Evolutionary conservation across 2,113 vertebrate genomes (phyloP).

Genomic region (Tauraco erythrolophus): DNA sequence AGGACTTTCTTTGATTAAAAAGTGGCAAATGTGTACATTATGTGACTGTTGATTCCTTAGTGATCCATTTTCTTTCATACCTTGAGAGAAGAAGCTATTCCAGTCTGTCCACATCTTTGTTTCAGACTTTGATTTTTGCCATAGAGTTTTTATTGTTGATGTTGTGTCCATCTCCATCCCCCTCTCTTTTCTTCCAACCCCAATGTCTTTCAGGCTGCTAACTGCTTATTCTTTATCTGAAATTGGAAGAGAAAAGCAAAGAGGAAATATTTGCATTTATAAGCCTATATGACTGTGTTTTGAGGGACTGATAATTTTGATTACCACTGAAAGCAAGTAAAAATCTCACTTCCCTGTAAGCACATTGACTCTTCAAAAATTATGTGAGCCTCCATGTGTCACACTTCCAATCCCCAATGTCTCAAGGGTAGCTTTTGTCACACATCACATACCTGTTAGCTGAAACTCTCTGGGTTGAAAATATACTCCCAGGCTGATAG

Average conservation of each 20-base stretch:
- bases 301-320: background rate
- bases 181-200: accelerated
- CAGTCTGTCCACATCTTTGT: background rate
- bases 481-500: background rate
- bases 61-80: background rate
- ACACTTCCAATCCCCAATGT: background rate
- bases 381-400: background rate
- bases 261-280: background rate
- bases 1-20: background rate
- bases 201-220: background rate
- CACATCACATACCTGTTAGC: accelerated
- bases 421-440: background rate
- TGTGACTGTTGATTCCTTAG: background rate
- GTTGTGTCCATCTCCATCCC: background rate
- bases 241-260: background rate
- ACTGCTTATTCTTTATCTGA: background rate
- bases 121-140: background rate
- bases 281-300: background rate
- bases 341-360: background rate
- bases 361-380: background rate
- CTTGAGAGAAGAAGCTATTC: background rate
- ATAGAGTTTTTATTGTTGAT: background rate
- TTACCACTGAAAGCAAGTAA: background rate
- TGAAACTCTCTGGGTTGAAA: background rate
- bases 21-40: background rate